A percentile compares a stretch with the other conserved stretches of the same genome.
phyloP scores from a whole-genome alignment of 2,797 vertebrate genomes.

The Psittacula echo region DNA sequence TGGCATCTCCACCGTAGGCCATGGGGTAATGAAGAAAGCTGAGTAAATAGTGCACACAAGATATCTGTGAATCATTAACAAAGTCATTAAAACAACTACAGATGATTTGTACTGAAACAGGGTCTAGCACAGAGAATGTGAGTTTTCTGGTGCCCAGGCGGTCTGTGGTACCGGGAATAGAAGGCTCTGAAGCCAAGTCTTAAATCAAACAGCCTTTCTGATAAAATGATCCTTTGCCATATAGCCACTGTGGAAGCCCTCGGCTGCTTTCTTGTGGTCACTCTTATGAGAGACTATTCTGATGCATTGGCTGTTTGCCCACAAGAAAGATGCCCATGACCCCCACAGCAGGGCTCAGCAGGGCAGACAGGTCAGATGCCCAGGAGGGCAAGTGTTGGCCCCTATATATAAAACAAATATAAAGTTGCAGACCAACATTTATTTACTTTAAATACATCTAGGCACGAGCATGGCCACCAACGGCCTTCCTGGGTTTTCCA shows the following conservation, averaged over 20 bases:
- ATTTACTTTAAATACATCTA: neutral
- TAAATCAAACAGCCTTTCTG: neutral
- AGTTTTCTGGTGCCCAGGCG: neutral
- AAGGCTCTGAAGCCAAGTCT: neutral
- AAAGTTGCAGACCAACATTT: neutral
- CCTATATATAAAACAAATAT: neutral
- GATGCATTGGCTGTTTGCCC: neutral
- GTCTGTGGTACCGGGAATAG: neutral
- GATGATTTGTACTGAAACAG: neutral
- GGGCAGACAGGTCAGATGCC: neutral
- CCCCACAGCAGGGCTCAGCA: neutral
- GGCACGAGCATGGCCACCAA: neutral
- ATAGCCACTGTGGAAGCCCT: neutral
- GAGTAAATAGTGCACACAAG: constrained; percentile 30
- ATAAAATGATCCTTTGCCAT: neutral
- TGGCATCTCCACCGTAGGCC: neutral
- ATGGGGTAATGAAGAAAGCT: neutral
- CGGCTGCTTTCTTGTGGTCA: neutral
- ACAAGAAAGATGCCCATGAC: neutral
- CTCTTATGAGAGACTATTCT: neutral
- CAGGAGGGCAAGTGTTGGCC: neutral
- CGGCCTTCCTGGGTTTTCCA: neutral
- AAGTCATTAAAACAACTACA: constrained; percentile 15
- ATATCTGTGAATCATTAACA: constrained; percentile 44
- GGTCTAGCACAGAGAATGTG: neutral